These are phyloP conservation scores for Antheraea yamamai DNA, from an alignment of 2,888 invertebrate genomes.

Conservation along the genomic window DNA sequence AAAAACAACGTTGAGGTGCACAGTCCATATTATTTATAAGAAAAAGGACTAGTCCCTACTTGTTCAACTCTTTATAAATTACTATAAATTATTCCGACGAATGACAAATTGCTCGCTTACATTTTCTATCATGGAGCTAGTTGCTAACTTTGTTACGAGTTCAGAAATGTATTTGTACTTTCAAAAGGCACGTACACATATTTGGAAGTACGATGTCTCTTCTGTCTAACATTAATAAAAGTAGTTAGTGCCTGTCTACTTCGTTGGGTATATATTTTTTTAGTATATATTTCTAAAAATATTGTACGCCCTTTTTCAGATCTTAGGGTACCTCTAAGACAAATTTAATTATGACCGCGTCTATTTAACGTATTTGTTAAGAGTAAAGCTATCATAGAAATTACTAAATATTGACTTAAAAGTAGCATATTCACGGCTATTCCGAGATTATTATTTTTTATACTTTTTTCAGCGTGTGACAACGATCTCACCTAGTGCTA, in stretches of 20 bases:
- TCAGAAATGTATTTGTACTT: neutral
- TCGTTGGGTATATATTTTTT: neutral
- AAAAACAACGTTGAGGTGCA: neutral
- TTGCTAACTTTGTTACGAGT: neutral
- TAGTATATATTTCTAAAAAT: neutral
- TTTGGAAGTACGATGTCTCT: neutral
- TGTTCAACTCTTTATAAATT: neutral
- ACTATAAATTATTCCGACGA: neutral
- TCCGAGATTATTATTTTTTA: too few relatives aligned
- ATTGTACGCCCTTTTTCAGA: too few relatives aligned
- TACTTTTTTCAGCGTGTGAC: too few relatives aligned
- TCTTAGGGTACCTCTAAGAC: too few relatives aligned
- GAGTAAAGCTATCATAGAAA: too few relatives aligned
- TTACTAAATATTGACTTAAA: too few relatives aligned
- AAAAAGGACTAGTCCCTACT: neutral
- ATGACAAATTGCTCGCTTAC: constrained; percentile 1
- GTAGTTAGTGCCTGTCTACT: neutral
- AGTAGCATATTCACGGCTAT: too few relatives aligned
- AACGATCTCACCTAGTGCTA: too few relatives aligned
- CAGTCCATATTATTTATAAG: neutral
- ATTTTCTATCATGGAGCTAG: neutral
- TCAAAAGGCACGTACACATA: neutral
- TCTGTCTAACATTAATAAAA: neutral
- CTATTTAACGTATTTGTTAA: too few relatives aligned
- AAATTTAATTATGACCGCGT: too few relatives aligned